These are phyloP conservation scores for Oryzias sinensis DNA, from an alignment of 2,797 vertebrate genomes.

Conservation along the genomic window DNA sequence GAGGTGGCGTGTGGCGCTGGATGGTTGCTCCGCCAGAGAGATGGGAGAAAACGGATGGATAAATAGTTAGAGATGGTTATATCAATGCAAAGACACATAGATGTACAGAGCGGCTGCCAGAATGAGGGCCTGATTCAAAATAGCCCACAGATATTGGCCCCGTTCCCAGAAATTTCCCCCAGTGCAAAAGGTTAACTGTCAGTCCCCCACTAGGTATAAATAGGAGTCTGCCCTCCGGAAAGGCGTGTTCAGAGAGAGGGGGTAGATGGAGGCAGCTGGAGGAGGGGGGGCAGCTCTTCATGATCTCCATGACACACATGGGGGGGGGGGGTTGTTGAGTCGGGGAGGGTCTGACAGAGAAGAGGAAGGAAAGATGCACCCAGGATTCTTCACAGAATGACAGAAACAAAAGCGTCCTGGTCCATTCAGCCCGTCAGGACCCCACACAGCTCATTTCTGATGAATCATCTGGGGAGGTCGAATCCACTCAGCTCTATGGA, in stretches of 20 bases:
- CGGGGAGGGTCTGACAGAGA: conserved; percentile 26
- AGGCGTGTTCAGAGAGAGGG: conserved; percentile 63
- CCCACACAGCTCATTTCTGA: conserved; percentile 45
- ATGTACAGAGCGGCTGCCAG: conserved; percentile 43
- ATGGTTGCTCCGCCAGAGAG: conserved; percentile 40
- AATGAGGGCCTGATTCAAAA: conserved; percentile 57
- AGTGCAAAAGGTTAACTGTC: conserved; percentile 82
- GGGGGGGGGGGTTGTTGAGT: conserved; percentile 11
- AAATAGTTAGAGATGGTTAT: conserved; percentile 19
- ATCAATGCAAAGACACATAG: conserved; percentile 19
- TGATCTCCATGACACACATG: conserved; percentile 62
- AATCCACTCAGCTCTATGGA: no score
- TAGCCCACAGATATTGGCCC: conserved; percentile 67
- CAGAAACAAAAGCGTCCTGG: conserved; percentile 59
- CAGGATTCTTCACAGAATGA: conserved; percentile 59
- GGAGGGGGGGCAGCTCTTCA: conserved; percentile 49
- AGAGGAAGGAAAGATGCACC: conserved; percentile 40
- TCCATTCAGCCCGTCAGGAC: conserved; percentile 57
- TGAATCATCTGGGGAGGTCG: conserved; percentile 19
- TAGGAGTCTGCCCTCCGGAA: conserved; percentile 75
- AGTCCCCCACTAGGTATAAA: conserved; percentile 79
- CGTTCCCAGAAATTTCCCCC: conserved; percentile 73
- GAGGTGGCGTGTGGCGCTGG: conserved; percentile 63
- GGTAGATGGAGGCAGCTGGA: conserved; percentile 43
- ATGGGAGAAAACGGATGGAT: conserved; percentile 9